Base-by-base conservation (phyloP, 2,113 vertebrate species). In the Catharus bicknelli region DNA sequence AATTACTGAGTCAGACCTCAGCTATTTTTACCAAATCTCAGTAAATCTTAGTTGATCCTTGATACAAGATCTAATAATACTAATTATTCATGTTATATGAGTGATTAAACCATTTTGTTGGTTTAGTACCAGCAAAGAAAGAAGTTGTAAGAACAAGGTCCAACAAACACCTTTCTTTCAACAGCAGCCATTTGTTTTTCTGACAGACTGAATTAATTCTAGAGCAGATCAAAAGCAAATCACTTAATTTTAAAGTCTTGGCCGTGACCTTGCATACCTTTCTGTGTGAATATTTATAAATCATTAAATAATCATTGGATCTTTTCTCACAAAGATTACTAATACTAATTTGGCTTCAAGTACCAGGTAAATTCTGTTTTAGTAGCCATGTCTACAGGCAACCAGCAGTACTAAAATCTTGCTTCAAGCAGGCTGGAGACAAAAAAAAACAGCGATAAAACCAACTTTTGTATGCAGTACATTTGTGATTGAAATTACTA, bases 171-270 rank as follows among this genome's bases (percentile, higher is more conserved):
- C 80, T 86, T 70, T 62, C 69, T 86, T 84, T 58, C 51, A 84
- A 88, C 62, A 92, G 51, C 58, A 95, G 59, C 69, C 55, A 30
- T 95, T 91, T 94, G 43, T 90, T 95, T 92, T 91, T 78, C 81
- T 88, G 90, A 88, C 67, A 88, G 72, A 92, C 59, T 67, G 40
- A 84, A 22, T 92, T 62, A 77, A 92, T 94, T 92, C 34, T 91
- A 86, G 69, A 69, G 63, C 86, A 22, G 36, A 95, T 95, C 83
- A 93, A 96, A 95, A 95, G 54, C 57, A 83, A 94, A 74, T 92
- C 4, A 73, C 47, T 85, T 70, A 29, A 88, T 95, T 88, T 91
- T 69, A 15, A 93, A 81, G 61, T 86, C 43, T 74, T 95, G 86
- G 29, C 68, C 91, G 25, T 94, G 87, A 79, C 66, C 66, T 96